Percentiles rank a stretch among this genome's conserved stretches.
Conservation (phyloP, 2,797 vertebrate species). For the Mus caroli region DNA sequence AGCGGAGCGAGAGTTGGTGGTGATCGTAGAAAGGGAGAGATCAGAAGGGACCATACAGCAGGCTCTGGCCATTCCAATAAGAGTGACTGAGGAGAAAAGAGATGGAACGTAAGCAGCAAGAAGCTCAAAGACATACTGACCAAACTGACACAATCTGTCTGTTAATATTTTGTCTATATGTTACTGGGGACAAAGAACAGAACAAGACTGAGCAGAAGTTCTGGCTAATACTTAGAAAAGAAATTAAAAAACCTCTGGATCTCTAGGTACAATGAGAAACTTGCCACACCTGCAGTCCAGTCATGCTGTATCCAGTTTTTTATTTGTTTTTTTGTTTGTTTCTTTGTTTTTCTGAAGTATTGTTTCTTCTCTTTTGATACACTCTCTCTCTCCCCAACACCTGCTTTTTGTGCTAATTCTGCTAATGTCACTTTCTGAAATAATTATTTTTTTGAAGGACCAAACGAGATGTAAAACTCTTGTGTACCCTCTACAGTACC, state of each 20-base stretch:
- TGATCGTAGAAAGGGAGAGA: not conserved
- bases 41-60: not conserved
- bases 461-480: not conserved
- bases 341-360: not conserved
- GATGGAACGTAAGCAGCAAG: not conserved
- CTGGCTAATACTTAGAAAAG: not conserved
- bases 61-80: not conserved
- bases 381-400: not conserved
- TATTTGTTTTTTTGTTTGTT: not conserved
- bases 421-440: not conserved
- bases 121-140: not conserved
- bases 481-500: not conserved
- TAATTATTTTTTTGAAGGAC: conserved; percentile 26
- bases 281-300: not conserved
- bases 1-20: too few species aligned
- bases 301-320: not conserved
- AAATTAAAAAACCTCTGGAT: not conserved
- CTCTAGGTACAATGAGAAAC: not conserved
- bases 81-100: not conserved
- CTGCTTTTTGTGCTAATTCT: not conserved
- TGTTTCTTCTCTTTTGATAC: not conserved
- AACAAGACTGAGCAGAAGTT: not conserved
- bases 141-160: not conserved
- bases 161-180: not conserved
- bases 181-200: not conserved